These are phyloP conservation scores for Brotula barbata DNA, from an alignment of 2,797 vertebrate species.

Conservation along the genomic window DNA sequence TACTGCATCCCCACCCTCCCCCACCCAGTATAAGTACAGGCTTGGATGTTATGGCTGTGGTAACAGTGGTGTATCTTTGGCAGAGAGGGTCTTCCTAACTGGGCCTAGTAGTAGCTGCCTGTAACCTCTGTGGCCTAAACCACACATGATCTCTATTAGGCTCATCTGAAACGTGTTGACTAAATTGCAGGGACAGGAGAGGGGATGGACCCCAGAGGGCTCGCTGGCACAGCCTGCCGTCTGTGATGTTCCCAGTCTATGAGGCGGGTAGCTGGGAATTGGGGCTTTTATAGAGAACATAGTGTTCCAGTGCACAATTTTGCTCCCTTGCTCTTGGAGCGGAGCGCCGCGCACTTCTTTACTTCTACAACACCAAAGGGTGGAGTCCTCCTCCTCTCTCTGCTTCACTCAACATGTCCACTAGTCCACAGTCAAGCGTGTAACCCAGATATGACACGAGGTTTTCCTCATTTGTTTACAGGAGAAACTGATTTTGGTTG, in stretches of 20 bases:
- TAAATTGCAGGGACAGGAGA: slow-evolving; percentile 77
- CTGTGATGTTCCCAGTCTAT: slow-evolving; percentile 71
- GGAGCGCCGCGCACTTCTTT: slow-evolving; percentile 52
- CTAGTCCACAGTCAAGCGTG: slow-evolving; percentile 84
- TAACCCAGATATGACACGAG: slow-evolving; percentile 76
- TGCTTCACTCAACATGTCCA: slow-evolving; percentile 72
- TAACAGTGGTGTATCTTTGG: slow-evolving; percentile 72
- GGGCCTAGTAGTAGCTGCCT: slow-evolving; percentile 63
- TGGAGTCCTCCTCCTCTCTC: slow-evolving; percentile 51
- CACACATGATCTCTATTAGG: slow-evolving; percentile 80
- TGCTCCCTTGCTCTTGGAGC: slow-evolving; percentile 44
- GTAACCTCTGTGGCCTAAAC: slow-evolving; percentile 67
- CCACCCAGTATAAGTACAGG: slow-evolving; percentile 69
- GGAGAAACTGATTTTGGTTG: slow-evolving; percentile 80
- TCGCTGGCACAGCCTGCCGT: slow-evolving; percentile 66
- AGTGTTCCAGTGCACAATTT: slow-evolving; percentile 65
- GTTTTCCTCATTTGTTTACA: slow-evolving; percentile 80
- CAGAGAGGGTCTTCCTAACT: slow-evolving; percentile 66
- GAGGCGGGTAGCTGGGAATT: slow-evolving; percentile 67
- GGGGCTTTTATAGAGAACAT: slow-evolving; percentile 74
- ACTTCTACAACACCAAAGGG: slow-evolving; percentile 44
- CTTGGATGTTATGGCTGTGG: slow-evolving; percentile 67
- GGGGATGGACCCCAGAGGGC: slow-evolving; percentile 75
- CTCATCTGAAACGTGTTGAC: slow-evolving; percentile 79
- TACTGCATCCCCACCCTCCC: slow-evolving; percentile 61